These are phyloP conservation scores for Drosophila percnosoma DNA, from an alignment of 2,888 invertebrate species.

Conservation along the genomic window DNA sequence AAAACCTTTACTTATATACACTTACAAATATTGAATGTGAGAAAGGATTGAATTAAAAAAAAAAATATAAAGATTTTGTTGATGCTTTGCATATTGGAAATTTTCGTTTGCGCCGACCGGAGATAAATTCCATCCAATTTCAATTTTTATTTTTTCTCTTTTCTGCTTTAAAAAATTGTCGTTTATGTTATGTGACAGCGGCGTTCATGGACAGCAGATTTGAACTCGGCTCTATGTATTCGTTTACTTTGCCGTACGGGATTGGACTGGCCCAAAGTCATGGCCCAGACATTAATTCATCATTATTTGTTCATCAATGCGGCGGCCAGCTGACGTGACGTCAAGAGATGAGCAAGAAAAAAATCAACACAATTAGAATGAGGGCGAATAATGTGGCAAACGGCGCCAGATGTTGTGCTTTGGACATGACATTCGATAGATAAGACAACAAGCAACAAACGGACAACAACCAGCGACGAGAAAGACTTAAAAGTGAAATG, in stretches of 20 bases:
- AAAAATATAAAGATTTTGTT: not conserved
- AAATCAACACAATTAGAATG: slow-evolving; percentile 44
- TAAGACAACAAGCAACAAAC: not conserved
- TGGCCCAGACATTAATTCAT: slow-evolving; percentile 78
- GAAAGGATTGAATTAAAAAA: slow-evolving; percentile 16
- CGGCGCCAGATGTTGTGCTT: slow-evolving; percentile 36
- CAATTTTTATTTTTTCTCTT: slow-evolving; percentile 2
- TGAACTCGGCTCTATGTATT: slow-evolving; percentile 26
- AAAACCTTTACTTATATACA: slow-evolving; percentile 15
- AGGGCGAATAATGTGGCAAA: slow-evolving; percentile 36
- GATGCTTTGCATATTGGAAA: slow-evolving; percentile 32
- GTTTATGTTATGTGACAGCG: slow-evolving; percentile 12
- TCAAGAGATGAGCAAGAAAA: slow-evolving; percentile 52
- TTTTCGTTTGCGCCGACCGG: slow-evolving; percentile 22
- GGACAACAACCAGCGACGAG: slow-evolving; percentile 1
- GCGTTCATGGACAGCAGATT: slow-evolving; percentile 25
- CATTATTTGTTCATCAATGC: slow-evolving; percentile 50
- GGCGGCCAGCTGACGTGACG: slow-evolving; percentile 53
- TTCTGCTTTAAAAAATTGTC: slow-evolving; percentile 12
- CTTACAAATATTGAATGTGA: slow-evolving; percentile 1
- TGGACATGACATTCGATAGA: slow-evolving; percentile 38
- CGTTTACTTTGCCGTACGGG: slow-evolving; percentile 20
- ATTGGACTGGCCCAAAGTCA: slow-evolving; percentile 46
- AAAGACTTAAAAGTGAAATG: slow-evolving; percentile 5
- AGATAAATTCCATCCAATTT: slow-evolving; percentile 19